phyloP scores from a whole-genome alignment of 2,113 vertebrate species.

The Taxidea taxus region DNA sequence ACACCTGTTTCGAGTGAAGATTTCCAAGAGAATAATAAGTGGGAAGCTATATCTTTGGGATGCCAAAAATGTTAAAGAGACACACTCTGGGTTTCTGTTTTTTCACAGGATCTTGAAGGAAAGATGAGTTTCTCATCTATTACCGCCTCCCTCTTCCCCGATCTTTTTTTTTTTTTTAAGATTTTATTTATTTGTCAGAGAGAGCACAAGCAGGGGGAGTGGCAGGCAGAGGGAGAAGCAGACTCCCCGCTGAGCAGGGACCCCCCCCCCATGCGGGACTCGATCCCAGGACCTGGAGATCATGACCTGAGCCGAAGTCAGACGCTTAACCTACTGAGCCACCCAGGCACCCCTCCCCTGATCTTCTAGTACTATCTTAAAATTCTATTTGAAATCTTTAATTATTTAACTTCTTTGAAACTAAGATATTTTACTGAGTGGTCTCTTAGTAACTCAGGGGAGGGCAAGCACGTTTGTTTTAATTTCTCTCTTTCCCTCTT shows the following conservation, averaged over 20 bases:
- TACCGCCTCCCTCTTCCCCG: too few relatives aligned
- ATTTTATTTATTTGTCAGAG: too few relatives aligned
- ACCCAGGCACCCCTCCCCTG: background rate
- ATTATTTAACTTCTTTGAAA: constrained; percentile 11
- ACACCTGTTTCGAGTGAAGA: background rate
- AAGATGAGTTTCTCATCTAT: background rate
- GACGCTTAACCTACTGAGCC: background rate
- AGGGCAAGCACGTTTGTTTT: background rate
- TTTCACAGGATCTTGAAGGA: background rate
- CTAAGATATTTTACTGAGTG: background rate
- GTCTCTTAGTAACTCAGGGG: background rate
- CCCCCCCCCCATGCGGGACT: too few relatives aligned
- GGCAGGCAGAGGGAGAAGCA: too few relatives aligned
- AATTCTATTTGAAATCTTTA: background rate
- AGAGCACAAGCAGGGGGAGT: too few relatives aligned
- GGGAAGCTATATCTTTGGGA: background rate
- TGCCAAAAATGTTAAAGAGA: background rate
- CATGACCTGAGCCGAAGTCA: background rate
- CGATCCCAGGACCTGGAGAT: background rate
- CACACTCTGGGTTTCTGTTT: background rate
- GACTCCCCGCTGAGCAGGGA: too few relatives aligned
- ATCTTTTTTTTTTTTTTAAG: background rate
- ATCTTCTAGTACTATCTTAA: background rate
- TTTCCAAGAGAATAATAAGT: background rate
- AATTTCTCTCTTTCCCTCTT: background rate